A percentile compares a stretch with the other conserved stretches of the same genome.
Evolutionary conservation across 2,113 vertebrate genomes (phyloP).

Genomic region (Fulmarus glacialis): DNA sequence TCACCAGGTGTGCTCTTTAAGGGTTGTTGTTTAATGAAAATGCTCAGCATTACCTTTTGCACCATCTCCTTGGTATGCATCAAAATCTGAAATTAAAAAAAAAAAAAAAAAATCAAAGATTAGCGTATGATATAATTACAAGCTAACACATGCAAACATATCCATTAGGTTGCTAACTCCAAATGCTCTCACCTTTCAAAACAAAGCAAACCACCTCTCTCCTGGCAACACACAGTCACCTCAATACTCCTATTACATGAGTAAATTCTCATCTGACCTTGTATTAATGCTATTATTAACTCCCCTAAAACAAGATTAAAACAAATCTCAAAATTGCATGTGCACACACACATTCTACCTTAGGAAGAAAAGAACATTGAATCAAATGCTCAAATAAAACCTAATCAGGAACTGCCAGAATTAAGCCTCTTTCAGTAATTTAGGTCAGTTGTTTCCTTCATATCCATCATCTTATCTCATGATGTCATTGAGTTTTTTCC

Average conservation of each 20-base stretch:
- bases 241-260: slow-evolving; percentile 55
- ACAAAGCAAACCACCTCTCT: slow-evolving; percentile 60
- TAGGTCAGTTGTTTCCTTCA: not conserved
- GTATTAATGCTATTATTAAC: slow-evolving; percentile 67
- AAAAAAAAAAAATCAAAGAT: slow-evolving; percentile 57
- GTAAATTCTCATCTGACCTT: slow-evolving; percentile 54
- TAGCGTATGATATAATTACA: slow-evolving; percentile 67
- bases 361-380: not conserved
- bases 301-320: slow-evolving; percentile 70
- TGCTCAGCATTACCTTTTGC: slow-evolving; percentile 88
- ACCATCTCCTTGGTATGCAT: slow-evolving; percentile 99
- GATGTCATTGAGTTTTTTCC: not conserved
- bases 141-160: slow-evolving; percentile 56
- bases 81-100: slow-evolving; percentile 86
- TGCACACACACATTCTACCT: not conserved
- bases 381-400: not conserved
- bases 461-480: not conserved
- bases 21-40: slow-evolving; percentile 68
- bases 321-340: slow-evolving; percentile 68
- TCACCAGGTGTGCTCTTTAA: slow-evolving; percentile 69
- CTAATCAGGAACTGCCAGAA: not conserved
- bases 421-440: not conserved
- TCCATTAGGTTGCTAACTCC: slow-evolving; percentile 55
- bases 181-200: slow-evolving; percentile 55
- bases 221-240: slow-evolving; percentile 57